Percentiles rank a stretch among this genome's conserved stretches.
Conservation (phyloP, 2,888 invertebrate species). For the Fragum fragum region DNA sequence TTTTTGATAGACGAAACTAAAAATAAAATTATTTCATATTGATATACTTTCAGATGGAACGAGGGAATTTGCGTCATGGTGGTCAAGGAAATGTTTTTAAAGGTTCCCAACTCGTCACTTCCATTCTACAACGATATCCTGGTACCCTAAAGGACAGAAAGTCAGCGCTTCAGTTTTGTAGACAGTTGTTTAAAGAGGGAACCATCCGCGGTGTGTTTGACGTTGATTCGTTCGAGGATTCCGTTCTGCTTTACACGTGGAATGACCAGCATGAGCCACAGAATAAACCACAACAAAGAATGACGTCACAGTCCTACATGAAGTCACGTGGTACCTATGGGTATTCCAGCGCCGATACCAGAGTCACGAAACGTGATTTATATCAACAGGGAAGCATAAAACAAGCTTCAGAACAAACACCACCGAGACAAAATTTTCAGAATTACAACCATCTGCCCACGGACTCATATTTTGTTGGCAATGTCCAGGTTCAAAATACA, state of each 20-base stretch:
- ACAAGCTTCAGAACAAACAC: slow-evolving; percentile 22
- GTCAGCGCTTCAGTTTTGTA: slow-evolving; percentile 79
- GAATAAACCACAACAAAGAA: slow-evolving; percentile 33
- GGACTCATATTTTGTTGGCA: slow-evolving; percentile 5
- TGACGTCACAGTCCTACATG: slow-evolving; percentile 68
- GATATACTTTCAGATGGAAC: slow-evolving; percentile 74
- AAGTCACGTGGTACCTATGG: slow-evolving; percentile 39
- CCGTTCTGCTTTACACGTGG: slow-evolving; percentile 82
- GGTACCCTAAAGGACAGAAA: slow-evolving; percentile 77
- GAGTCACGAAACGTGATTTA: slow-evolving; percentile 57
- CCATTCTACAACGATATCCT: slow-evolving; percentile 79
- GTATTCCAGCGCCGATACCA: slow-evolving; percentile 53
- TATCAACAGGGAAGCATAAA: slow-evolving; percentile 45
- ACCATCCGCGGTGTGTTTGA: slow-evolving; percentile 81
- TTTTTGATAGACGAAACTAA: too few species aligned
- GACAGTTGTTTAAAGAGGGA: slow-evolving; percentile 80
- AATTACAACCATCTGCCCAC: slow-evolving; percentile 10
- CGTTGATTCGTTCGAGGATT: slow-evolving; percentile 81
- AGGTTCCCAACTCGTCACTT: slow-evolving; percentile 83
- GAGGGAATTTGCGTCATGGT: slow-evolving; percentile 63
- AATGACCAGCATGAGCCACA: slow-evolving; percentile 65
- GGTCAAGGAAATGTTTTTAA: slow-evolving; percentile 79
- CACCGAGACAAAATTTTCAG: neutral
- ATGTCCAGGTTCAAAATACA: neutral
- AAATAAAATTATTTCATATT: neutral